These are phyloP conservation scores for Macaria notata DNA, from an alignment of 2,888 invertebrate species.

Conservation along the genomic window DNA sequence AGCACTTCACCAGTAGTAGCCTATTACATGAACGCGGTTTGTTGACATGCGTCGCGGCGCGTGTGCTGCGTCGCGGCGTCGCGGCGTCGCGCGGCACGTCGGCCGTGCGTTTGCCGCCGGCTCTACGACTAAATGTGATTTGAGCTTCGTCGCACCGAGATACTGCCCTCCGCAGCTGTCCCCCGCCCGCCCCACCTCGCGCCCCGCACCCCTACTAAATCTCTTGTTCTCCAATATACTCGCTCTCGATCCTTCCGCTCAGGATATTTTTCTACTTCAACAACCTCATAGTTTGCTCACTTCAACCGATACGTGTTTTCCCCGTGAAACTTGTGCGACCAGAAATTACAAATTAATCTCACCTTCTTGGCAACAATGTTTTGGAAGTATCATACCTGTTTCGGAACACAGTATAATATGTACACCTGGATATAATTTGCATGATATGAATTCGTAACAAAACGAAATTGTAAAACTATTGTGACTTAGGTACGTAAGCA, in stretches of 20 bases:
- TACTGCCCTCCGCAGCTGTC: conserved; percentile 46
- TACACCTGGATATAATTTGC: too few species aligned
- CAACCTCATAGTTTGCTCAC: too few species aligned
- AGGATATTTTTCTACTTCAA: too few species aligned
- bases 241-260: conserved; percentile 29
- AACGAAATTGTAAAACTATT: too few species aligned
- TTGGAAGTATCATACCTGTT: too few species aligned
- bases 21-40: conserved; percentile 10
- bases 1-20: conserved; percentile 10
- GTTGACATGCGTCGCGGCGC: conserved; percentile 21
- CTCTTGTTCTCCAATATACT: conserved; percentile 37
- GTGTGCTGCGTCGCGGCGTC: conserved; percentile 14
- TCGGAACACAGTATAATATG: too few species aligned
- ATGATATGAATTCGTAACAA: too few species aligned
- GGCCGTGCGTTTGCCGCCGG: conserved; percentile 59
- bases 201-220: conserved; percentile 39
- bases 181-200: conserved; percentile 48
- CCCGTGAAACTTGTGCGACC: too few species aligned
- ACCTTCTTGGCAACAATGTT: too few species aligned
- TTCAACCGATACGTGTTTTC: too few species aligned
- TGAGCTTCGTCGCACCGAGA: conserved; percentile 53
- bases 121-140: conserved; percentile 68
- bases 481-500: too few species aligned
- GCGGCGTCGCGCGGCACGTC: conserved; percentile 33
- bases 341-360: too few species aligned